Conservation (phyloP, 1,140 invertebrate genomes). For the Acyrthosiphon pisum region DNA sequence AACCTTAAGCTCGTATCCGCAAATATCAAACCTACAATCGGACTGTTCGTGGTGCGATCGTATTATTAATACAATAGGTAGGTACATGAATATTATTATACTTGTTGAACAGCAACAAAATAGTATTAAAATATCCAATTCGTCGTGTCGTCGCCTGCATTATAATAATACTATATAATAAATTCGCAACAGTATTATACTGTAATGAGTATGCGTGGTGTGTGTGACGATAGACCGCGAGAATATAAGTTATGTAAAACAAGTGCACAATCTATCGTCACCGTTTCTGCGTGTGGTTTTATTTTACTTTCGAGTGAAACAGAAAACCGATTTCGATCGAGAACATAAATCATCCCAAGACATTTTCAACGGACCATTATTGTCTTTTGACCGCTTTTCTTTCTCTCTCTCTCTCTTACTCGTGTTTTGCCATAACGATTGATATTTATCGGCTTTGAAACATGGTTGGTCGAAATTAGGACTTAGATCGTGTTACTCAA, state of each 20-base stretch:
- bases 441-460: slow-evolving; percentile 31
- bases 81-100: too few relatives aligned
- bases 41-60: too few relatives aligned
- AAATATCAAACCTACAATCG: background rate
- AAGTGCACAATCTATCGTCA: background rate
- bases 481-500: slow-evolving; percentile 14
- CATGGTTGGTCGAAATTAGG: background rate
- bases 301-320: background rate
- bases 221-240: background rate
- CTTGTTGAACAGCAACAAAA: too few relatives aligned
- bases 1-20: background rate
- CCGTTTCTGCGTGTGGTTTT: background rate
- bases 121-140: too few relatives aligned
- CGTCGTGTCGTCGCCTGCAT: background rate
- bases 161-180: background rate
- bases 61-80: background rate
- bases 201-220: background rate
- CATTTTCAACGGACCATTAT: slow-evolving; percentile 36
- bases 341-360: slow-evolving; percentile 15
- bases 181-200: background rate
- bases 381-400: slow-evolving; percentile 13
- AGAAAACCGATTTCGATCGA: background rate
- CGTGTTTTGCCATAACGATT: background rate
- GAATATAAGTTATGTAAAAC: slow-evolving; percentile 19
- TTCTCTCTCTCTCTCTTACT: background rate